Evolutionary conservation across 2,888 invertebrate genomes (phyloP).

Genomic region (Zaprionus bogoriensis): DNA sequence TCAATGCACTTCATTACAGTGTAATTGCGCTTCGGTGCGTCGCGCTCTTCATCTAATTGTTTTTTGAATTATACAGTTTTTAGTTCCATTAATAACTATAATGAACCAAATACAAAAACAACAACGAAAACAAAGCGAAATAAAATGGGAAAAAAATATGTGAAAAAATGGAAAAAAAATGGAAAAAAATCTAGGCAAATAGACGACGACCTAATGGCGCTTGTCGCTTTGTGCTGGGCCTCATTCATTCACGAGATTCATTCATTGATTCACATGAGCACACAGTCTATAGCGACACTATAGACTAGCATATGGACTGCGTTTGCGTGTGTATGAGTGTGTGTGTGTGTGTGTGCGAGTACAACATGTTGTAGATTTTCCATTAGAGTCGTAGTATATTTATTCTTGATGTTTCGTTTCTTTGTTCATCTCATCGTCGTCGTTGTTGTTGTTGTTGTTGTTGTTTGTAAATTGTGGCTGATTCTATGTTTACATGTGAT

Average conservation of each 20-base stretch:
- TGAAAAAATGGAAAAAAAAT: constrained; percentile 27
- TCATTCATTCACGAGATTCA: constrained; percentile 60
- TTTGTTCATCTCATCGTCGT: constrained; percentile 21
- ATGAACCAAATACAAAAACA: constrained; percentile 22
- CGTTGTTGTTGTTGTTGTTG: constrained; percentile 20
- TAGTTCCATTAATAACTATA: constrained; percentile 44
- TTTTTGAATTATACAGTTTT: constrained; percentile 42
- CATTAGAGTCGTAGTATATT: constrained; percentile 49
- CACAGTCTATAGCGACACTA: constrained; percentile 8
- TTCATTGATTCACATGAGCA: constrained; percentile 62
- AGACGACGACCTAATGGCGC: constrained; percentile 54
- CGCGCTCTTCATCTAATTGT: not conserved
- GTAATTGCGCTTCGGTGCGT: constrained; percentile 18
- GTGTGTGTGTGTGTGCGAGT: not conserved
- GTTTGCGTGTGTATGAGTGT: not conserved
- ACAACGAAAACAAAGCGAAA: constrained; percentile 16
- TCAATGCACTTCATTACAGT: constrained; percentile 4
- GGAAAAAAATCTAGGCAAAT: constrained; percentile 17
- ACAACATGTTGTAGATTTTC: constrained; percentile 50
- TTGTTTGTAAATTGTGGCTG: constrained; percentile 28
- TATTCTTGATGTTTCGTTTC: constrained; percentile 46
- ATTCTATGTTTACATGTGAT: constrained; percentile 39
- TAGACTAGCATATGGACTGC: not conserved
- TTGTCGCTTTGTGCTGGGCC: constrained; percentile 55
- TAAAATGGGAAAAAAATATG: not conserved